These are phyloP conservation scores for Temnopleurus reevesii DNA, from an alignment of 53 echinoderm and acorn worm genomes.

Conservation along the genomic window DNA sequence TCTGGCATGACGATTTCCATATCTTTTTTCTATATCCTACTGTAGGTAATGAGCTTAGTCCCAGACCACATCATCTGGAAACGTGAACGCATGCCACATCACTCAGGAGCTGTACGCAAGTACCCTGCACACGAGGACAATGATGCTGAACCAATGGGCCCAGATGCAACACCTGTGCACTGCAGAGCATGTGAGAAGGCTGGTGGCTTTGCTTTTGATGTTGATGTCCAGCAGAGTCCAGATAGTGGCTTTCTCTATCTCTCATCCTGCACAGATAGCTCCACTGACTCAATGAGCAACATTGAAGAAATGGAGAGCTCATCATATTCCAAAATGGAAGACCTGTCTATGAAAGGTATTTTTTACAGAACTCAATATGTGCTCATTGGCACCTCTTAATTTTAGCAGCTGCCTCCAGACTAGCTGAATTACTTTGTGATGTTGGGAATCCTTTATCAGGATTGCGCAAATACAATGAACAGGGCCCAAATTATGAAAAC, in stretches of 20 bases:
- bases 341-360: background rate
- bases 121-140: constrained; percentile 64
- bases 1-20: no score
- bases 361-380: no score
- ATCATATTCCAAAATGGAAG: constrained; percentile 18
- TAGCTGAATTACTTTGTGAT: no score
- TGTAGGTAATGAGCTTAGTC: constrained; percentile 83
- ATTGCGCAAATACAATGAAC: no score
- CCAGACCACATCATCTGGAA: constrained; percentile 88
- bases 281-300: constrained; percentile 66
- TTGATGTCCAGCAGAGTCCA: constrained; percentile 56
- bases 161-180: constrained; percentile 78
- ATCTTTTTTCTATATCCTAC: background rate
- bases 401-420: no score
- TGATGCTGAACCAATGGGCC: constrained; percentile 78
- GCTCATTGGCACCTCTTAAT: no score
- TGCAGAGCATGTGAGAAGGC: constrained; percentile 82
- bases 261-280: constrained; percentile 91
- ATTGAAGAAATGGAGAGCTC: constrained; percentile 60
- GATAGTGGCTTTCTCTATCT: constrained; percentile 73
- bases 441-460: no score
- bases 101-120: constrained; percentile 79
- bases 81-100: constrained; percentile 79
- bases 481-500: no score
- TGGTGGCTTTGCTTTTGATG: constrained; percentile 71